A percentile compares a stretch with the other conserved stretches of the same genome.
Evolutionary conservation across 2,888 invertebrate species (phyloP).

Genomic region (Polylopha cassiicola): DNA sequence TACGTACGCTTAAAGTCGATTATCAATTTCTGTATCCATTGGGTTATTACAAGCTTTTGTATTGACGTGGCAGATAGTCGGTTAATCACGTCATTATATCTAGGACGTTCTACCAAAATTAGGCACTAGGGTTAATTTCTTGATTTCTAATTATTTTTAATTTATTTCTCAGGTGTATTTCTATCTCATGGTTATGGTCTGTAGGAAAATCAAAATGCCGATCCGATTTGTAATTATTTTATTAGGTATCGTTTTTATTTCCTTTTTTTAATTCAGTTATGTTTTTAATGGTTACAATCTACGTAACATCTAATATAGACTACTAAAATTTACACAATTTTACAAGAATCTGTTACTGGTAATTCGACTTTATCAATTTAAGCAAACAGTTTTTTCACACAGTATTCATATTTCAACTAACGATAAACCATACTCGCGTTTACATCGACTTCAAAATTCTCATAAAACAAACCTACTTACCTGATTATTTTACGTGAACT

Average conservation of each 20-base stretch:
- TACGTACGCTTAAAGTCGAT: too few relatives aligned
- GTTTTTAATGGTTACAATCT: slow-evolving; percentile 67
- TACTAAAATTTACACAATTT: slow-evolving; percentile 72
- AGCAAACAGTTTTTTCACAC: slow-evolving; percentile 28
- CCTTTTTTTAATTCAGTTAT: slow-evolving; percentile 52
- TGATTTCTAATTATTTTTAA: too few relatives aligned
- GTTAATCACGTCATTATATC: too few relatives aligned
- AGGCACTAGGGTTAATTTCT: too few relatives aligned
- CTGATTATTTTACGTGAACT: too few relatives aligned
- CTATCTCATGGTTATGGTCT: too few relatives aligned
- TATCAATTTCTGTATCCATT: too few relatives aligned
- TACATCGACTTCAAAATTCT: slow-evolving; percentile 1
- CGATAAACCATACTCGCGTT: slow-evolving; percentile 8
- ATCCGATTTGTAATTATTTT: slow-evolving; percentile 64
- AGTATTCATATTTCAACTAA: too few relatives aligned
- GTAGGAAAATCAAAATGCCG: slow-evolving; percentile 32
- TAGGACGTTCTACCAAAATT: too few relatives aligned
- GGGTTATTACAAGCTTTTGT: too few relatives aligned
- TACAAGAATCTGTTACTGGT: slow-evolving; percentile 66
- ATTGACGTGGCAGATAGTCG: too few relatives aligned
- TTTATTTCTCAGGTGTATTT: too few relatives aligned
- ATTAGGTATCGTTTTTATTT: slow-evolving; percentile 58
- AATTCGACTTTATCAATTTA: slow-evolving; percentile 34
- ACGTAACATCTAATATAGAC: slow-evolving; percentile 72
- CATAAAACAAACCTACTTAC: neutral